Evolutionary conservation across 2,113 vertebrate species (phyloP), one percentile per base, ranked within the genome.

Genomic region (Emberiza fucata): DNA sequence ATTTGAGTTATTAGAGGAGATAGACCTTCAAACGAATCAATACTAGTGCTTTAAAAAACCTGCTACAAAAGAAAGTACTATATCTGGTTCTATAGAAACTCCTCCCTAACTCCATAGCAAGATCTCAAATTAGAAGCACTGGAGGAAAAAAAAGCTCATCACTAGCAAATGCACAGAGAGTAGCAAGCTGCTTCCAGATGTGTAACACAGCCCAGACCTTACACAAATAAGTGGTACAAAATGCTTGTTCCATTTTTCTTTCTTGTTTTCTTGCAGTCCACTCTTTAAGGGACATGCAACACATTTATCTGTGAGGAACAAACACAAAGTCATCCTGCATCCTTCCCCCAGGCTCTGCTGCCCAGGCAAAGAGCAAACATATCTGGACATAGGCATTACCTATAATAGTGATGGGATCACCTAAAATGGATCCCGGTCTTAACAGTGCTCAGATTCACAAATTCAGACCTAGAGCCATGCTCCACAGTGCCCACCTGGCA

Each of bases 161-260:
- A 40, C 56, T 64, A 82, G 68, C 2, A 4, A 92, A 95, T 14
- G 35, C 47, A 54, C 25, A 2, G 4, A 63, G 79, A 91, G 54
- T 29, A 94, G 72, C 59, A 93, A 93, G 81, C 66, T 77, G 51
- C 68, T 86, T 94, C 79, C 87, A 95, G 75, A 90, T 68, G 64
- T 28, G 21, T 47, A 83, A 51, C 6, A 6, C 60, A 83, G 42
- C 20, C 22, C 63, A 65, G 71, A 65, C 23, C 14, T 92, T 73
- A 78, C 17, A 73, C 44, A 92, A 86, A 4, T 24, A 91, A 93
- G 35, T 4, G 3, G 17, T 27, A 86, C 6, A 6, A 82, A 90
- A 90, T 5, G 20, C 60, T 35, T 35, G 27, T 17, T 76, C 50
- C 16, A 12, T 56, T 91, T 92, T 84, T 44, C 61, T 75, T 72